A percentile compares a stretch with the other conserved stretches of the same genome.
These are phyloP conservation scores for Lagenorhynchus albirostris DNA, from an alignment of 2,113 vertebrate species.

Conservation along the genomic window DNA sequence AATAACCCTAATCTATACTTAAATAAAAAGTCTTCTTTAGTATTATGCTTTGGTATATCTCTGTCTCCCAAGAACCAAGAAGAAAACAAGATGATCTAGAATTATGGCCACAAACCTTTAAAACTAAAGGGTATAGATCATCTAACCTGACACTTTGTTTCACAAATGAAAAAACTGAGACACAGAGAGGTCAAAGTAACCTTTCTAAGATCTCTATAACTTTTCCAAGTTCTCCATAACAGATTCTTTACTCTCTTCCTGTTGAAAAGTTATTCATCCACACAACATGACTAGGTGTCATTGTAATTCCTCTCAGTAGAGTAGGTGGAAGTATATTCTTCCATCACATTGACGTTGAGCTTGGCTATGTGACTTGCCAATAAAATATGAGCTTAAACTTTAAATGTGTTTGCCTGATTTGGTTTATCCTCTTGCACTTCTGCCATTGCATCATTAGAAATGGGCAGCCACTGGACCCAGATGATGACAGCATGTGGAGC, in stretches of 20 bases:
- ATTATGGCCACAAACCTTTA: not conserved
- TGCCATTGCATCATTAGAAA: not conserved
- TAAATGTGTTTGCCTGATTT: not conserved
- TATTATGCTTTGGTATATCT: not conserved
- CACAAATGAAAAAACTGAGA: not conserved
- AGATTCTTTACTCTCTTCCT: not conserved
- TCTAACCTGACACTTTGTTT: not conserved
- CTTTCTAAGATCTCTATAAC: not conserved
- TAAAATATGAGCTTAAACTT: not conserved
- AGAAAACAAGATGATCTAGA: not conserved
- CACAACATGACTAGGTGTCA: not conserved
- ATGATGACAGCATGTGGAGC: not conserved
- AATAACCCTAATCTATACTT: not conserved
- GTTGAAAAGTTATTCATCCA: not conserved
- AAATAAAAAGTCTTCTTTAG: not conserved
- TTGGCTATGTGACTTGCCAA: not conserved
- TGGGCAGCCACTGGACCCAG: not conserved
- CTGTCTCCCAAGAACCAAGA: not conserved
- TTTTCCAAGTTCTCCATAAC: not conserved
- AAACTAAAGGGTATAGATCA: not conserved
- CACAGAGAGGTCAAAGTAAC: not conserved
- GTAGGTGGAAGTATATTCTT: not conserved
- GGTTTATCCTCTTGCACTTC: not conserved
- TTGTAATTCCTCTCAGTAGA: not conserved
- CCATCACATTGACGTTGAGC: not conserved